phyloP scores from a whole-genome alignment of 1,140 invertebrate species.

The Phortica variegata region DNA sequence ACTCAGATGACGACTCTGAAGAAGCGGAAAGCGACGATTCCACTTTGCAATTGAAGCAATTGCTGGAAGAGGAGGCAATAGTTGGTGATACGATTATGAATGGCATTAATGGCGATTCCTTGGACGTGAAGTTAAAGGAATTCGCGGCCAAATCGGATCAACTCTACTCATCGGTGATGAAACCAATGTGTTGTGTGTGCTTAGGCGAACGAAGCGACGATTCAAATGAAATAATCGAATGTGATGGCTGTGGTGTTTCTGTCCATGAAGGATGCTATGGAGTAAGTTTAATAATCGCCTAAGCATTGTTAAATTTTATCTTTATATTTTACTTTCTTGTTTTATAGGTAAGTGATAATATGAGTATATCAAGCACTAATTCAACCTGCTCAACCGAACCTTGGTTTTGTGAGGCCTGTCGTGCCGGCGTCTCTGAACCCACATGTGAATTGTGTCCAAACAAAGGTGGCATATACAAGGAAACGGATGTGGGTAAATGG shows the following conservation, averaged over 20 bases:
- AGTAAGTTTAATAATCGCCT: constrained; percentile 63
- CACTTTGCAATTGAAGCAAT: constrained; percentile 47
- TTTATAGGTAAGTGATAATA: constrained; percentile 69
- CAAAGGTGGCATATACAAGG: constrained; percentile 91
- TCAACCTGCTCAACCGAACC: constrained; percentile 93
- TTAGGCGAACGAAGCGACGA: constrained; percentile 90
- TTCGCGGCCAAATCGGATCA: constrained; percentile 3
- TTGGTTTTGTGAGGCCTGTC: constrained; percentile 98
- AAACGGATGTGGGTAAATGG: constrained; percentile 95
- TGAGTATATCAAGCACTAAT: constrained; percentile 85
- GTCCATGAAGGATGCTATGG: constrained; percentile 98
- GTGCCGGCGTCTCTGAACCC: constrained; percentile 83
- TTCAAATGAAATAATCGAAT: constrained; percentile 94
- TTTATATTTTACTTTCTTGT: too few relatives aligned
- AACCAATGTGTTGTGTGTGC: constrained; percentile 88
- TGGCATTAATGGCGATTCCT: constrained; percentile 15
- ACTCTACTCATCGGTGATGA: constrained; percentile 25
- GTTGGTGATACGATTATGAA: constrained; percentile 13
- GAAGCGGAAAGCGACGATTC: constrained; percentile 41
- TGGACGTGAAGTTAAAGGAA: constrained; percentile 5
- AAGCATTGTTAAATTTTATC: too few relatives aligned
- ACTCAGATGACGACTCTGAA: constrained; percentile 53
- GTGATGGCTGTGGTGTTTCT: constrained; percentile 92
- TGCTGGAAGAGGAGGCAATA: constrained; percentile 14
- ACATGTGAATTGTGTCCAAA: constrained; percentile 87